Conservation (phyloP, 2,888 invertebrate species). For the Linnaemya tessellans region DNA sequence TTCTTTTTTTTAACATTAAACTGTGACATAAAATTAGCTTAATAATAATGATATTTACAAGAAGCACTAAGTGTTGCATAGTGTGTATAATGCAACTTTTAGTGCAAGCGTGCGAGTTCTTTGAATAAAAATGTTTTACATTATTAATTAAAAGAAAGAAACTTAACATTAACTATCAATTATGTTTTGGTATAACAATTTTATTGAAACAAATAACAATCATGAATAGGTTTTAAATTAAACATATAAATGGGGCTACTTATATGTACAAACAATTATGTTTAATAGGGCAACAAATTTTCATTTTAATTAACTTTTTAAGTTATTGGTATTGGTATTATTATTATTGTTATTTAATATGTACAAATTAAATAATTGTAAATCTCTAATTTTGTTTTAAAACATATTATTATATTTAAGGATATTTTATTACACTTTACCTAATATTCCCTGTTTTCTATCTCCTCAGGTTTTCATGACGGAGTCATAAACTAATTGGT, state of each 20-base stretch:
- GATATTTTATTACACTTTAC: no score
- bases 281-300: neutral
- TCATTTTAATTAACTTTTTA: neutral
- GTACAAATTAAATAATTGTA: neutral
- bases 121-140: neutral
- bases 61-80: no score
- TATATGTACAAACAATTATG: neutral
- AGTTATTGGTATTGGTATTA: neutral
- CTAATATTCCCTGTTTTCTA: slow-evolving; percentile 28
- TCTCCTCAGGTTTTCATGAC: neutral
- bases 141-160: slow-evolving; percentile 22
- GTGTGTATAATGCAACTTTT: no score
- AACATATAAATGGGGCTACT: neutral
- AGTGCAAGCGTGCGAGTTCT: no score
- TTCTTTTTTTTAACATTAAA: slow-evolving; percentile 54
- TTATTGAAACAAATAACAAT: slow-evolving; percentile 6
- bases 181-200: neutral
- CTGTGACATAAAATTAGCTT: slow-evolving; percentile 27
- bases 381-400: neutral
- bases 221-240: neutral
- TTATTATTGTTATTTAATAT: neutral
- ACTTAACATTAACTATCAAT: slow-evolving; percentile 16
- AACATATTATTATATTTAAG: neutral
- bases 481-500: neutral
- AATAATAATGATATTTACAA: neutral